A percentile compares a stretch with the other conserved stretches of the same genome.
These are phyloP conservation scores for Darevskia nairensis DNA, from an alignment of 2,797 vertebrate species.

Conservation along the genomic window DNA sequence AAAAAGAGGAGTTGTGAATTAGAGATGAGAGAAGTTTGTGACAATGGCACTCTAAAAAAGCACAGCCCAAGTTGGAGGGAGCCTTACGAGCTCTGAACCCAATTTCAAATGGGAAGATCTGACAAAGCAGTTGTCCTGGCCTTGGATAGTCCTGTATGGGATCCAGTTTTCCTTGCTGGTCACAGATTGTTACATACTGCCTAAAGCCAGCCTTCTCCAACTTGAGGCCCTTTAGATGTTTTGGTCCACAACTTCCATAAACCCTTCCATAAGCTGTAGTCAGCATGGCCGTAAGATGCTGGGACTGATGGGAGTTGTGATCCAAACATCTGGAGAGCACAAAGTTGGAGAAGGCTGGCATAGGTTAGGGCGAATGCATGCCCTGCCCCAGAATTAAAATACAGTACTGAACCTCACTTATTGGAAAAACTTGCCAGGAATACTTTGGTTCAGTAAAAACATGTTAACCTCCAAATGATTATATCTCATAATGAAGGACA, in stretches of 20 bases:
- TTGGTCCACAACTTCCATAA: no score
- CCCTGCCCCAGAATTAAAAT: neutral
- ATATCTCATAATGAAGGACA: neutral
- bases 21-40: no score
- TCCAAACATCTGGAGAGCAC: no score
- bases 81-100: neutral
- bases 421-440: neutral
- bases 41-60: neutral
- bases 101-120: neutral
- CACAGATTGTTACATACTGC: neutral
- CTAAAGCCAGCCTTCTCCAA: no score
- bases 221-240: no score
- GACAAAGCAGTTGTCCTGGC: neutral
- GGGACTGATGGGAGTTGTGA: no score
- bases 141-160: neutral
- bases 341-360: no score
- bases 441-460: neutral
- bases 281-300: no score
- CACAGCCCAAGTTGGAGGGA: neutral
- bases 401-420: neutral
- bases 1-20: constrained; percentile 52
- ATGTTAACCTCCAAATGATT: neutral
- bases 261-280: no score
- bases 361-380: neutral
- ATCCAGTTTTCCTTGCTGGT: neutral